These are phyloP conservation scores for Asteroscopus sphinx DNA, from an alignment of 2,888 invertebrate genomes.

Conservation along the genomic window DNA sequence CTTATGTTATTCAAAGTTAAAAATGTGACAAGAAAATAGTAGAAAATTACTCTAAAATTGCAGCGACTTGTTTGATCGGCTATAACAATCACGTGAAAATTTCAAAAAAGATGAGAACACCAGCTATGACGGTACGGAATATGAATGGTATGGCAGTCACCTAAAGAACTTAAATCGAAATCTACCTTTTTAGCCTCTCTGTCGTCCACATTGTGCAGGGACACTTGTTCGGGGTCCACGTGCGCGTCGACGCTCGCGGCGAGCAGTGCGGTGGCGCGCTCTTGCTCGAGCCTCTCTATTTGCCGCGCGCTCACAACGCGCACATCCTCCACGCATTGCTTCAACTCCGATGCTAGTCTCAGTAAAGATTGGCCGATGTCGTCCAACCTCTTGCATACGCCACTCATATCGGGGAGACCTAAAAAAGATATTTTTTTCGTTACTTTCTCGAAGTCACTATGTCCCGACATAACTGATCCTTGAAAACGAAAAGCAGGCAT, in stretches of 20 bases:
- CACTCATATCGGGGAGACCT: conserved; percentile 77
- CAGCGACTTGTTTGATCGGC: too few relatives aligned
- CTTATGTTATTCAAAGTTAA: too few relatives aligned
- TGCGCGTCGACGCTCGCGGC: conserved; percentile 92
- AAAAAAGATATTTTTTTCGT: conserved; percentile 17
- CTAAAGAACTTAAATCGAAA: conserved; percentile 1
- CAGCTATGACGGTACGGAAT: background rate
- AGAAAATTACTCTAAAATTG: background rate
- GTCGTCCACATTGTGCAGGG: conserved; percentile 88
- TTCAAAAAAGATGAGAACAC: background rate
- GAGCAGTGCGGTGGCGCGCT: conserved; percentile 91
- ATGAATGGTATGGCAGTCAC: background rate
- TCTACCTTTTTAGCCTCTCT: conserved; percentile 93
- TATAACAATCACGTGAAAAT: too few relatives aligned
- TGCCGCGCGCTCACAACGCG: conserved; percentile 92
- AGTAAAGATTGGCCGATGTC: conserved; percentile 92
- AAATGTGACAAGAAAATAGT: conserved; percentile 1
- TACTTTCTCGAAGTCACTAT: too few relatives aligned
- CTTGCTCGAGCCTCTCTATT: conserved; percentile 90
- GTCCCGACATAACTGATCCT: background rate
- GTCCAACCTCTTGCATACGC: conserved; percentile 91
- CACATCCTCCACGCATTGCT: conserved; percentile 93
- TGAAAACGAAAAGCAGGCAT: background rate
- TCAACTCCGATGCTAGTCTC: conserved; percentile 92
- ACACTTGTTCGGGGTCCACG: conserved; percentile 87